Conservation (phyloP, 2,113 vertebrate genomes). For the Sturnus vulgaris region DNA sequence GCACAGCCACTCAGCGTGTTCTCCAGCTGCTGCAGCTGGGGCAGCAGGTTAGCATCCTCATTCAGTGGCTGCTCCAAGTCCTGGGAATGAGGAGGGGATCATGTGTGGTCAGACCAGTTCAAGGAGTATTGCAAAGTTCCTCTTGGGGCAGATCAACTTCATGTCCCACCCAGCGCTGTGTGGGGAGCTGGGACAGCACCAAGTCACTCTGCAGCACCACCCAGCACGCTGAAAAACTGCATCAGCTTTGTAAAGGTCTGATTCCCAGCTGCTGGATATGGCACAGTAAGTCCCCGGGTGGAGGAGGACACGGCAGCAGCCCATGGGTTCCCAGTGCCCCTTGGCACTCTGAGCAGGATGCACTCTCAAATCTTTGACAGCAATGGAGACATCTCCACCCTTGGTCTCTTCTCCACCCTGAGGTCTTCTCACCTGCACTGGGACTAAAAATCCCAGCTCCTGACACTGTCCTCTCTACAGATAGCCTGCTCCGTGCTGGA, state of each 20-base stretch:
- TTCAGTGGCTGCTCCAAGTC: slow-evolving; percentile 66
- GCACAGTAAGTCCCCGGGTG: accelerated
- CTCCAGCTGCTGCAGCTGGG: slow-evolving; percentile 90
- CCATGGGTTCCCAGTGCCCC: neutral
- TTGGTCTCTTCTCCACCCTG: neutral
- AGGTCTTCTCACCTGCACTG: neutral
- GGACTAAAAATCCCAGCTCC: neutral
- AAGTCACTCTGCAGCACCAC: neutral
- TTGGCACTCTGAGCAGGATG: neutral
- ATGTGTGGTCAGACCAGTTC: accelerated
- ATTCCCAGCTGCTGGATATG: neutral
- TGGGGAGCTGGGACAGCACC: neutral
- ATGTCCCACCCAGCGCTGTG: neutral
- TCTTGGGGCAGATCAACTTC: neutral
- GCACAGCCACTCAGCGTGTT: slow-evolving; percentile 90
- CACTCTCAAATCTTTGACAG: accelerated
- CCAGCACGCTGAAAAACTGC: accelerated
- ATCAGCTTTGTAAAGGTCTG: neutral
- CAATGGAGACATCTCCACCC: neutral
- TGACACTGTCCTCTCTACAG: neutral
- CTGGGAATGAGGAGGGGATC: neutral
- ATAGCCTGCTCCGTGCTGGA: accelerated
- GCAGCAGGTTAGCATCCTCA: slow-evolving; percentile 85
- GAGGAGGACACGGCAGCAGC: neutral
- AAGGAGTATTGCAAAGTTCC: neutral